phyloP scores from a whole-genome alignment of 2,888 invertebrate genomes.

The Drosophila nigricruria region DNA sequence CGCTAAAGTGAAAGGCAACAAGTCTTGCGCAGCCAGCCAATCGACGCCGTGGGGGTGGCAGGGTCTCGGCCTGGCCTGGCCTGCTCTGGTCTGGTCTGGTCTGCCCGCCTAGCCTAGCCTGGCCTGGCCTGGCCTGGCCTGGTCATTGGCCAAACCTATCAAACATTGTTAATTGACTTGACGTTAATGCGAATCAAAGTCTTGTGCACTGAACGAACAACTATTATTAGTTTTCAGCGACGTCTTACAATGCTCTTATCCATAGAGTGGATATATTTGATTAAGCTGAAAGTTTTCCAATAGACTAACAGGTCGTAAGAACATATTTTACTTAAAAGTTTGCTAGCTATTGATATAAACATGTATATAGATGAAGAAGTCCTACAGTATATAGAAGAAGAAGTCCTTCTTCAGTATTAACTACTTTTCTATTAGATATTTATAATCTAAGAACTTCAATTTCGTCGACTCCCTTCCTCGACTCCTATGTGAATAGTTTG shows the following conservation, averaged over 20 bases:
- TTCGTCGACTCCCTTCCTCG: no score
- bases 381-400: no score
- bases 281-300: not conserved
- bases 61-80: slow-evolving; percentile 28
- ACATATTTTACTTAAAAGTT: not conserved
- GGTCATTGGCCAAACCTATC: slow-evolving; percentile 25
- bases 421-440: not conserved
- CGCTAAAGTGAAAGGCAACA: slow-evolving; percentile 57
- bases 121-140: slow-evolving; percentile 11
- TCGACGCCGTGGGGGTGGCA: slow-evolving; percentile 35
- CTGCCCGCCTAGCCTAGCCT: slow-evolving; percentile 3
- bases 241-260: not conserved
- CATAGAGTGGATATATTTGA: not conserved
- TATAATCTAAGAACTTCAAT: no score
- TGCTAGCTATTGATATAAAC: no score
- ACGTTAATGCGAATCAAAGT: slow-evolving; percentile 27
- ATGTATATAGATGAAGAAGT: no score
- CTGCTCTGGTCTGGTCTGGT: slow-evolving; percentile 8
- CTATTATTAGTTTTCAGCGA: slow-evolving; percentile 1
- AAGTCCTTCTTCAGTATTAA: not conserved
- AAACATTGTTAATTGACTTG: slow-evolving; percentile 26
- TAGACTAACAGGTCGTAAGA: not conserved
- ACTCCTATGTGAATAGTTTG: no score
- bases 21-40: slow-evolving; percentile 33
- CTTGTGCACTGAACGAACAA: not conserved